Evolutionary conservation across 2,797 vertebrate species (phyloP).

Genomic region (Pristis pectinata): DNA sequence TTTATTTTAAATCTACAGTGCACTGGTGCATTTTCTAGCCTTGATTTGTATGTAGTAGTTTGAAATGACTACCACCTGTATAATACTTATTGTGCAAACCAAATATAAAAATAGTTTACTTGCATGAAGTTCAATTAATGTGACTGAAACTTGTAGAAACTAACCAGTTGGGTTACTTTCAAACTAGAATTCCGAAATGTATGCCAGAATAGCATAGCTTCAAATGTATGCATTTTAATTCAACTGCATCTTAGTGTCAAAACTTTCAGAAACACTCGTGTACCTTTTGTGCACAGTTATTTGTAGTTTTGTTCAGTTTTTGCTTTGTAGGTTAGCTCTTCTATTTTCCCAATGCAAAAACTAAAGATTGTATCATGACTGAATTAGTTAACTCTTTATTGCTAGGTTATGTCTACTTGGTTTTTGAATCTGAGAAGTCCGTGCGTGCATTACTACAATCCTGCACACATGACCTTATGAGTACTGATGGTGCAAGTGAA

Average conservation of each 20-base stretch:
- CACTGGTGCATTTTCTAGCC: background rate
- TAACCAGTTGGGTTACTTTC: background rate
- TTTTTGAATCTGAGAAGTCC: constrained; percentile 94
- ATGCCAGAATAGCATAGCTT: background rate
- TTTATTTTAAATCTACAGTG: too few species aligned
- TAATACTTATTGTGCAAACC: background rate
- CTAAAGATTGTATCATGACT: background rate
- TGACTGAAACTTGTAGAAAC: background rate
- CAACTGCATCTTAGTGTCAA: background rate
- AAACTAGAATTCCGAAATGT: background rate
- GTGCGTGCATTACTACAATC: constrained; percentile 86
- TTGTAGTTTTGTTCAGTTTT: background rate
- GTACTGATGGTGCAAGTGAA: constrained; percentile 82
- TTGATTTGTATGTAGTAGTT: background rate
- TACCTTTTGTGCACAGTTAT: background rate
- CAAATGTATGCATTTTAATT: background rate
- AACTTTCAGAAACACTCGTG: background rate
- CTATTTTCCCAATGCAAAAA: background rate
- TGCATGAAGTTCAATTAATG: background rate
- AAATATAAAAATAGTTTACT: background rate
- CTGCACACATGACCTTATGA: constrained; percentile 87
- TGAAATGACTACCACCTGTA: background rate
- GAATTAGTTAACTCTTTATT: constrained; percentile 23
- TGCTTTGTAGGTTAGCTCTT: background rate
- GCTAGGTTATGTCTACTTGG: constrained; percentile 90